phyloP scores from a whole-genome alignment of 2,888 invertebrate genomes.

The Drosophila borborema region DNA sequence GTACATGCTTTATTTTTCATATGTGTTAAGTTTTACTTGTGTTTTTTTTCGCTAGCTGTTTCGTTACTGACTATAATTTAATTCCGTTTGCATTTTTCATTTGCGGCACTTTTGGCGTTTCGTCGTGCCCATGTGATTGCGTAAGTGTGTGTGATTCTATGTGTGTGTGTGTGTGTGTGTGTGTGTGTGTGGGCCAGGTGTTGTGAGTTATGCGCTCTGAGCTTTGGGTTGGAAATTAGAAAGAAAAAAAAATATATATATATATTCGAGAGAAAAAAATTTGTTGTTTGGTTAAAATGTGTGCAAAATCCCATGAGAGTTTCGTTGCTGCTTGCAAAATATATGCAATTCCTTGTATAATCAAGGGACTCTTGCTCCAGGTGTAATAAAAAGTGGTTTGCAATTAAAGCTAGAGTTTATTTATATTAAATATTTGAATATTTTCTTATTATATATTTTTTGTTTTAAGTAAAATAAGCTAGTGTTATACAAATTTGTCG shows the following conservation, averaged over 20 bases:
- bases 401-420: constrained; percentile 12
- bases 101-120: constrained; percentile 79
- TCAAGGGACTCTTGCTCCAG: constrained; percentile 21
- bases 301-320: constrained; percentile 64
- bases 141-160: constrained; percentile 2
- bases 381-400: constrained; percentile 27
- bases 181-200: constrained; percentile 47
- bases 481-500: too few relatives aligned
- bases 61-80: constrained; percentile 79
- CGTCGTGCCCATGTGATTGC: constrained; percentile 18
- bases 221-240: constrained; percentile 71
- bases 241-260: constrained; percentile 32
- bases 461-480: too few relatives aligned
- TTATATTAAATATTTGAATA: background rate
- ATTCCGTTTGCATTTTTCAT: constrained; percentile 80
- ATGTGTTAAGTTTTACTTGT: constrained; percentile 16
- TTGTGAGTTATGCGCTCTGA: constrained; percentile 75
- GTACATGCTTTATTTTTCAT: constrained; percentile 32
- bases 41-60: constrained; percentile 54
- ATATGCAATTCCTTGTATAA: constrained; percentile 24
- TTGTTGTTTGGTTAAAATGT: constrained; percentile 34
- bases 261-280: constrained; percentile 29
- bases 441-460: too few relatives aligned
- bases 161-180: constrained; percentile 5
- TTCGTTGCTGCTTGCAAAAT: constrained; percentile 28